phyloP scores from a whole-genome alignment of 2,113 vertebrate species.

The Rhadina sibilatrix region DNA sequence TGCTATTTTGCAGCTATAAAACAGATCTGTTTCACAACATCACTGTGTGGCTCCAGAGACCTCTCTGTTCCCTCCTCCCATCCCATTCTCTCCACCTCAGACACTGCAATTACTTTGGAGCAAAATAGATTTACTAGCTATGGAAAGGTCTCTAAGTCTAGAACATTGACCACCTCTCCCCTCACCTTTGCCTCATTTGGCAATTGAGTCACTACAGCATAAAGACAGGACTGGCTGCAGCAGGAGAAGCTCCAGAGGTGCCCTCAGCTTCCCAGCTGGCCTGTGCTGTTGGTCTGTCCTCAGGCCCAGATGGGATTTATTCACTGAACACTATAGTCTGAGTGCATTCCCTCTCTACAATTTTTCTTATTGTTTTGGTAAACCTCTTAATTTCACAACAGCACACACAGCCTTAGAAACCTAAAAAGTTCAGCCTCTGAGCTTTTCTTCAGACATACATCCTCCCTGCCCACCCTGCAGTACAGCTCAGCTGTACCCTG shows the following conservation, averaged over 20 bases:
- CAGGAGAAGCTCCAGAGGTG: not conserved
- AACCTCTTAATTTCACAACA: not conserved
- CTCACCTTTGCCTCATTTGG: not conserved
- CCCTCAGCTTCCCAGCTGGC: not conserved
- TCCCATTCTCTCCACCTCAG: not conserved
- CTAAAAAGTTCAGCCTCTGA: not conserved
- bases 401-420: not conserved
- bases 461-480: not conserved
- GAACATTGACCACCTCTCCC: not conserved
- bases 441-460: rapidly evolving
- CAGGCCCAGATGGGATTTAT: not conserved
- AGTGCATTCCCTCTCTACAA: not conserved
- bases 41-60: not conserved
- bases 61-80: not conserved
- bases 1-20: not conserved
- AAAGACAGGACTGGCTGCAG: not conserved
- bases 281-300: not conserved
- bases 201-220: not conserved
- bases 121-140: not conserved
- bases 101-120: not conserved
- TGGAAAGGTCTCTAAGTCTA: not conserved
- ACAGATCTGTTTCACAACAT: not conserved
- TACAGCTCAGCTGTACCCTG: not conserved
- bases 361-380: not conserved
- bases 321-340: not conserved